A percentile compares a stretch with the other conserved stretches of the same genome.
Evolutionary conservation across 2,113 vertebrate species (phyloP).

Genomic region (Stictonetta naevosa): DNA sequence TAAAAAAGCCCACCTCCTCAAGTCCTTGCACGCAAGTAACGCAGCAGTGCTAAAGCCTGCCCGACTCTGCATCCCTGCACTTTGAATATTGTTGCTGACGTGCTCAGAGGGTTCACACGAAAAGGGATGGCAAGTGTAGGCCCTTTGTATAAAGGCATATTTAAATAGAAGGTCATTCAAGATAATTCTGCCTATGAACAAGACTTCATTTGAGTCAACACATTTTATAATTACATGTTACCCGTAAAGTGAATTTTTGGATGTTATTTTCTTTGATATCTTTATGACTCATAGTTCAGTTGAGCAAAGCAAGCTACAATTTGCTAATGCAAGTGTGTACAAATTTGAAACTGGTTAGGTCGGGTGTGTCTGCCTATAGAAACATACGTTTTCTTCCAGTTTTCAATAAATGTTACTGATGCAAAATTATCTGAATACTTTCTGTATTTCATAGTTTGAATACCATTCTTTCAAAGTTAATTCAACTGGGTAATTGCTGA

Average conservation of each 20-base stretch:
- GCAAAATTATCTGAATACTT: constrained; percentile 15
- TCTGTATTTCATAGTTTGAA: constrained; percentile 14
- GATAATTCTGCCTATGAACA: constrained; percentile 51
- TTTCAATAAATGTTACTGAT: constrained; percentile 31
- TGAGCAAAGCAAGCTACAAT: constrained; percentile 67
- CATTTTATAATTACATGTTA: constrained; percentile 62
- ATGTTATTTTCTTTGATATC: constrained; percentile 69
- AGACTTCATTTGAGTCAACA: constrained; percentile 45
- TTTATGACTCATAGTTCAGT: constrained; percentile 68
- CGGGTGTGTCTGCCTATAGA: constrained; percentile 69
- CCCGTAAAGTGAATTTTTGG: constrained; percentile 56
- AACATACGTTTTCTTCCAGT: constrained; percentile 42
- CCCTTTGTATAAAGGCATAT: neutral
- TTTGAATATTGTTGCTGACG: neutral
- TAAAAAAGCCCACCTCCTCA: neutral
- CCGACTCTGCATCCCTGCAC: neutral
- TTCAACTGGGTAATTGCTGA: neutral
- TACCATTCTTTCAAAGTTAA: neutral
- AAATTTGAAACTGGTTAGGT: constrained; percentile 78
- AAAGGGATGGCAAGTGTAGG: neutral
- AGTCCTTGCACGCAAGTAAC: fast-evolving
- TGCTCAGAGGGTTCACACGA: neutral
- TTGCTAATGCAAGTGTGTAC: constrained; percentile 73
- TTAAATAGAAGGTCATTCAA: constrained; percentile 36
- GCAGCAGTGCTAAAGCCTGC: neutral